Conservation (phyloP, 2,797 vertebrate genomes). For the Mus caroli region DNA sequence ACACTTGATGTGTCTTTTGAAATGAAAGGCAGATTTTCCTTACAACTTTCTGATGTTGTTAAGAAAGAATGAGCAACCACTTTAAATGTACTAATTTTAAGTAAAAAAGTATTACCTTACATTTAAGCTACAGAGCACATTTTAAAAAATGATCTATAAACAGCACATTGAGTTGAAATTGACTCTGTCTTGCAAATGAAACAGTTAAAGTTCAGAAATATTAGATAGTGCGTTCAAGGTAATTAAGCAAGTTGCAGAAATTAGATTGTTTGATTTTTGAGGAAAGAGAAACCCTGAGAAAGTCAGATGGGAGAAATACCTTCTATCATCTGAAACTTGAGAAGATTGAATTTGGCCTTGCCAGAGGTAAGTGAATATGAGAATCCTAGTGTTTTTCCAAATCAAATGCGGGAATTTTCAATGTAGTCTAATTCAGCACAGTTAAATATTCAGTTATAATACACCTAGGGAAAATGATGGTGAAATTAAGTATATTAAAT, state of each 20-base stretch:
- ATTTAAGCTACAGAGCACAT: constrained; percentile 35
- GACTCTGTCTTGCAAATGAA: constrained; percentile 33
- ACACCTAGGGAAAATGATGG: constrained; percentile 44
- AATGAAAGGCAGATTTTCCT: constrained; percentile 1
- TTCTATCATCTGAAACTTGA: background rate
- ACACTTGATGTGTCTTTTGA: constrained; percentile 16
- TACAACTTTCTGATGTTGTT: constrained; percentile 18
- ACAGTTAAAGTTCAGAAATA: constrained; percentile 27
- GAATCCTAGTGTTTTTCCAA: background rate
- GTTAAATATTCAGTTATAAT: constrained; percentile 54
- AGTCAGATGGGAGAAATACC: constrained; percentile 44
- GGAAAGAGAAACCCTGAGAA: constrained; percentile 31
- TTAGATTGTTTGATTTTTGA: background rate
- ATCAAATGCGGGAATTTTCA: constrained; percentile 7
- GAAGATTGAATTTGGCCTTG: constrained; percentile 41
- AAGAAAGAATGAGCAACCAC: background rate
- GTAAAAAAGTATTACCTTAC: background rate
- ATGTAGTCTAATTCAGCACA: constrained; percentile 40
- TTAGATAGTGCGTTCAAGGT: background rate
- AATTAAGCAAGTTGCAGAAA: background rate
- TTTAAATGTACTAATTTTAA: constrained; percentile 48
- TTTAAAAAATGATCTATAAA: constrained; percentile 33
- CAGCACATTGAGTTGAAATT: constrained; percentile 8
- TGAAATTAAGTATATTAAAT: constrained; percentile 58
- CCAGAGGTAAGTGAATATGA: background rate